Base-by-base conservation (phyloP, 64 coral and sea anemone genomes). In the Pocillopora damicornis region DNA sequence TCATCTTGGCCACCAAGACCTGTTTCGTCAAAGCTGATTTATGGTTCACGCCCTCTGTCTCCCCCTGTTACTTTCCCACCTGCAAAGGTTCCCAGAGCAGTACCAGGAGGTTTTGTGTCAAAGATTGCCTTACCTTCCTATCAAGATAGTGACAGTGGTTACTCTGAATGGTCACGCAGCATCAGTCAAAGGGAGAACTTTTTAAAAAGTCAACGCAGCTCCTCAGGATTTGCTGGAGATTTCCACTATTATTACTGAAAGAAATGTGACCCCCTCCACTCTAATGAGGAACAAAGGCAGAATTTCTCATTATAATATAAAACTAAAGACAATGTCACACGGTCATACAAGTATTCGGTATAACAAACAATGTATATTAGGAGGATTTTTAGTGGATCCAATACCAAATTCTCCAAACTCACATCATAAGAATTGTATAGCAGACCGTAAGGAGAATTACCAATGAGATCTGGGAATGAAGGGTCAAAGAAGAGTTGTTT, bases 101-200 rank as follows among this genome's bases (percentile, higher is more conserved):
- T 86, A 17, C 51, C 76, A 45, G 75, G 66, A 2, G 90, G 90
- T 3, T 73, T 25, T 91, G 90, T 79, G 30, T 91, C 90, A 13
- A 85, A 87, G 83, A 87, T 86, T 86, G 82, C 90, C 62, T 60
- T 61, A 71, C 62, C 83, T 35, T 79, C 36, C 76, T 65, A 37
- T 65, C 75, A 78, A 22, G 76, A 72, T 16, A 86, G 76, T 78
- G 90, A 91, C 59, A 91, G 90, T 87, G 90, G 90, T 6, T 91
- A 79, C 78, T 84, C 84, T 56, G 90, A 91, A 56, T 91, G 90
- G 90, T 76, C 86, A 65, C 84, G 68, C 66, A 87, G 74, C 22
- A 71, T 73, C 18, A 86, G 61, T 61, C 74, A 61, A 77, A 80
- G 75, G 82, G 90, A 91, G 74, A 78, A 73, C 38, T 71, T 83